phyloP scores from a whole-genome alignment of 2,797 vertebrate genomes.

The Crax fasciolata region DNA sequence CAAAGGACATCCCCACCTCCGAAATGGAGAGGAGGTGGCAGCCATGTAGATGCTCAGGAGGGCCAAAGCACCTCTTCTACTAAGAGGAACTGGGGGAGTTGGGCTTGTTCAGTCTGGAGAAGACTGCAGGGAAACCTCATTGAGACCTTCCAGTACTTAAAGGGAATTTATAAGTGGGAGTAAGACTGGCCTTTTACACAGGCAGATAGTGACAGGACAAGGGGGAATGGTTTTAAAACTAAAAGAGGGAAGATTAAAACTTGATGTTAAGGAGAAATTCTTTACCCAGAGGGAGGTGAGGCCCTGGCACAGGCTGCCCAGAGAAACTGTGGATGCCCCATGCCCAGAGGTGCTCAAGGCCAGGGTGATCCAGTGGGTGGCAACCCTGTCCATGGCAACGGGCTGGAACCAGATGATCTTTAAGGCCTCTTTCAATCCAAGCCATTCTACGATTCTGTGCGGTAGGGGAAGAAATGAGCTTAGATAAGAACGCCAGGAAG shows the following conservation, averaged over 20 bases:
- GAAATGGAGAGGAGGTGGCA: too few species aligned
- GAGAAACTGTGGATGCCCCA: background rate
- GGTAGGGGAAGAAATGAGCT: background rate
- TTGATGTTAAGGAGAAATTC: background rate
- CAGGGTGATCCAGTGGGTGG: background rate
- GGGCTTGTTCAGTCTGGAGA: background rate
- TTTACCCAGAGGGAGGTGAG: background rate
- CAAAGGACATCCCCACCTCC: background rate
- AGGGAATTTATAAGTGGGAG: background rate
- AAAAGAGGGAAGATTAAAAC: background rate
- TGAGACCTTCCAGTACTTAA: background rate
- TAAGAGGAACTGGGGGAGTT: background rate
- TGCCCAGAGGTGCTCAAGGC: background rate
- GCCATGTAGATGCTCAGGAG: background rate
- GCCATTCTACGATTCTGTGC: too few species aligned
- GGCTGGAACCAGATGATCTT: background rate
- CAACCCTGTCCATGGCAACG: background rate
- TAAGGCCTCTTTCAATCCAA: too few species aligned
- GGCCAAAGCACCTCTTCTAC: background rate
- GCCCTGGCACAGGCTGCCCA: background rate
- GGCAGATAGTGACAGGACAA: background rate
- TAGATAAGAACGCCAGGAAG: background rate
- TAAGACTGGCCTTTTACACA: background rate
- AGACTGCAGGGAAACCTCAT: background rate
- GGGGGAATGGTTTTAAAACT: background rate